These are phyloP conservation scores for Mesopsocus fuscifrons DNA, from an alignment of 2,888 invertebrate genomes.

Conservation along the genomic window DNA sequence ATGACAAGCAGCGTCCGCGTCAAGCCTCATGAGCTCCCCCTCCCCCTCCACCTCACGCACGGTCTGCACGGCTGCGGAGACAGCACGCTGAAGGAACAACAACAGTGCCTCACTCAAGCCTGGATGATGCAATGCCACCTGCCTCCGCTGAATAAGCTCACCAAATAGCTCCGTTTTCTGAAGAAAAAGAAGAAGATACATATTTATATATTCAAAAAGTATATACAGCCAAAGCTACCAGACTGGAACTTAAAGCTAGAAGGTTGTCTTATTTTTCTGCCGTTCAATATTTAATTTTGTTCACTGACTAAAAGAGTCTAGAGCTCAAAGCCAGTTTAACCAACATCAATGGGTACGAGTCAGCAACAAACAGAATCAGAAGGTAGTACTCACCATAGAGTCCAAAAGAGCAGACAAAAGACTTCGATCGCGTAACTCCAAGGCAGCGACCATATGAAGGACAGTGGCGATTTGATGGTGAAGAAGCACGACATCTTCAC, in stretches of 20 bases:
- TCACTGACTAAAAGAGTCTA: too few relatives aligned
- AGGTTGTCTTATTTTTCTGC: too few relatives aligned
- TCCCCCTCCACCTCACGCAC: constrained; percentile 34
- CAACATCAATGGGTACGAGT: too few relatives aligned
- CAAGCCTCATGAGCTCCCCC: neutral
- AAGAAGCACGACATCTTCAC: constrained; percentile 54
- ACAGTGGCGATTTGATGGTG: constrained; percentile 63
- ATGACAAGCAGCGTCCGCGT: constrained; percentile 21
- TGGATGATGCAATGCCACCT: neutral
- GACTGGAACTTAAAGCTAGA: too few relatives aligned
- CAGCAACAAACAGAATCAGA: too few relatives aligned
- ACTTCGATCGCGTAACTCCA: constrained; percentile 52
- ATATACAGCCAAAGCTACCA: too few relatives aligned
- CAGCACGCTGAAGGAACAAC: constrained; percentile 38
- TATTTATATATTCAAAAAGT: too few relatives aligned
- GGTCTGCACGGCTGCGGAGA: constrained; percentile 52
- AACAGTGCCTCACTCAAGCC: neutral
- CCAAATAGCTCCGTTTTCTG: neutral
- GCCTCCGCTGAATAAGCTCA: neutral
- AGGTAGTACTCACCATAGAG: constrained; percentile 38
- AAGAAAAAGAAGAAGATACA: too few relatives aligned
- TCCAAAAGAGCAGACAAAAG: constrained; percentile 50
- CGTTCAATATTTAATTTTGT: too few relatives aligned
- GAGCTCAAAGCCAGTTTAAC: too few relatives aligned
- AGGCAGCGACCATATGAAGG: constrained; percentile 58